Evolutionary conservation across 2,888 invertebrate species (phyloP).

Genomic region (Morpho achilles): DNA sequence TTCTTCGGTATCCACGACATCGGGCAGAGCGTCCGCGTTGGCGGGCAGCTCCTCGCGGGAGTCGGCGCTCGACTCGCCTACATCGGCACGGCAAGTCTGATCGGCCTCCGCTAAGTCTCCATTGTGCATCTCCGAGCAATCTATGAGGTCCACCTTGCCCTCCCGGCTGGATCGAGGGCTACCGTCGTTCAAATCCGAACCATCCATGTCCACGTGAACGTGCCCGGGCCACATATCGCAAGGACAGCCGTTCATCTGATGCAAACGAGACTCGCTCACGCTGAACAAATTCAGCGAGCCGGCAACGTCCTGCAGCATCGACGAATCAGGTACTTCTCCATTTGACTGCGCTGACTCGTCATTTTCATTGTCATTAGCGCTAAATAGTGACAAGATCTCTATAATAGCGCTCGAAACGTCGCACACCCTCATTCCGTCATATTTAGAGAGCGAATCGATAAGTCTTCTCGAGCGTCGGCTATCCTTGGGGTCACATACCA

Average conservation of each 20-base stretch:
- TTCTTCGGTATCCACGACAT: constrained; percentile 73
- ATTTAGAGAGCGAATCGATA: constrained; percentile 57
- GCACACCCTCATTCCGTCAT: constrained; percentile 62
- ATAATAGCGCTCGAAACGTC: constrained; percentile 64
- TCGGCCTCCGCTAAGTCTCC: constrained; percentile 90
- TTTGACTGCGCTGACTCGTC: constrained; percentile 44
- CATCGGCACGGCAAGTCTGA: constrained; percentile 81
- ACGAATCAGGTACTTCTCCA: constrained; percentile 52
- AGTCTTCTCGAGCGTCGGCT: constrained; percentile 57
- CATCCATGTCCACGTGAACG: constrained; percentile 57
- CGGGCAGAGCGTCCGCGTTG: constrained; percentile 58
- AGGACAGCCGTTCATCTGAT: constrained; percentile 58
- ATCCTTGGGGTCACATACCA: constrained; percentile 62
- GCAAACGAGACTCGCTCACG: constrained; percentile 59
- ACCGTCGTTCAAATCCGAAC: constrained; percentile 47
- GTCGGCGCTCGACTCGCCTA: constrained; percentile 36
- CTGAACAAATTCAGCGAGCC: constrained; percentile 63
- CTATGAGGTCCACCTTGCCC: constrained; percentile 65
- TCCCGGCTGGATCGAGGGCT: constrained; percentile 59
- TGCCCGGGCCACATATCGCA: constrained; percentile 67
- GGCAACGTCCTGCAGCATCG: constrained; percentile 68
- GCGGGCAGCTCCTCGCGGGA: constrained; percentile 41
- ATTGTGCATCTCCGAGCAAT: constrained; percentile 80
- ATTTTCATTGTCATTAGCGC: constrained; percentile 40
- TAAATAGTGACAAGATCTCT: constrained; percentile 53